Evolutionary conservation across 2,797 vertebrate genomes (phyloP).

Genomic region (Micromesistius poutassou): DNA sequence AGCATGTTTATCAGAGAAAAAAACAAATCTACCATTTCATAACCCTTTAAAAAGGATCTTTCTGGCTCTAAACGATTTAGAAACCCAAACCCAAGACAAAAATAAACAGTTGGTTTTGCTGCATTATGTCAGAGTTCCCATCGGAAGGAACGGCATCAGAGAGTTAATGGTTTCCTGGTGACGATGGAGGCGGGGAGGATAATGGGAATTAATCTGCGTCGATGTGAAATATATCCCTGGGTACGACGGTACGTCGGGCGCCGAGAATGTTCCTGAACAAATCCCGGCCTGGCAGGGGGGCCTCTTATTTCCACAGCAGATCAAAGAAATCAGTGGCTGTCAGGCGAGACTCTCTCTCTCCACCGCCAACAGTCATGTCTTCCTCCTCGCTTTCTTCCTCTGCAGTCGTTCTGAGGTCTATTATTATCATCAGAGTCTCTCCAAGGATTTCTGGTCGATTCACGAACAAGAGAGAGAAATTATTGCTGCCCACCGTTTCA

Average conservation of each 20-base stretch:
- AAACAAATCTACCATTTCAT: neutral
- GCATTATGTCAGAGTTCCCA: neutral
- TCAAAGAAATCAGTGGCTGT: neutral
- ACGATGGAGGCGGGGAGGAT: neutral
- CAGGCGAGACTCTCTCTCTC: neutral
- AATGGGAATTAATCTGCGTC: neutral
- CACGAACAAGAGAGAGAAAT: neutral
- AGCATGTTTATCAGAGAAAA: neutral
- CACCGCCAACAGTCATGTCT: neutral
- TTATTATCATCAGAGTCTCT: neutral
- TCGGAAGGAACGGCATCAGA: neutral
- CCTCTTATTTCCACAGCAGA: neutral
- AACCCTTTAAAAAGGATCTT: neutral
- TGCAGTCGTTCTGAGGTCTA: neutral
- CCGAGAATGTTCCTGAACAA: neutral
- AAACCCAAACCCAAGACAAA: neutral
- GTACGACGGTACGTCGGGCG: neutral
- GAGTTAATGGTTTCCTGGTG: neutral
- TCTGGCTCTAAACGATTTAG: neutral
- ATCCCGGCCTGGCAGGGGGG: neutral
- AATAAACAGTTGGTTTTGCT: neutral
- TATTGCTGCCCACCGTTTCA: neutral
- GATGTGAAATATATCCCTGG: neutral
- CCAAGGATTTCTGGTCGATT: slow-evolving; percentile 3
- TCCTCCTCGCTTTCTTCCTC: neutral